These are phyloP conservation scores for Hirtodrosophila confusa DNA, from an alignment of 2,888 invertebrate species.

Conservation along the genomic window DNA sequence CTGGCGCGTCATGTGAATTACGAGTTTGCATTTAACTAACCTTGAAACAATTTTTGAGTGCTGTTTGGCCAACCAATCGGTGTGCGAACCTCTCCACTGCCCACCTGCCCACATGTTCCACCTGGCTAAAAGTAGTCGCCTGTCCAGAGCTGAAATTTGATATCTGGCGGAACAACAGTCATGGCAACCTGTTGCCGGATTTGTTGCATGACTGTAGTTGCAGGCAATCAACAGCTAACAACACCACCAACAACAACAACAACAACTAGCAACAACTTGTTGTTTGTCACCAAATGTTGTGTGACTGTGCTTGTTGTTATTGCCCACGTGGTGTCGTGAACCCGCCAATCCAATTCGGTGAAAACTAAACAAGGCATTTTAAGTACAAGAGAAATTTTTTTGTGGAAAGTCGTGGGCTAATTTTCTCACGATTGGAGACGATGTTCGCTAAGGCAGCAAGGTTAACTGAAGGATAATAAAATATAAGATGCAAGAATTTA, in stretches of 20 bases:
- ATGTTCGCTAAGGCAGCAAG: neutral
- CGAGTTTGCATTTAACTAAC: conserved; percentile 59
- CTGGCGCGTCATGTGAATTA: conserved; percentile 56
- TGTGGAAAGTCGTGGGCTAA: conserved; percentile 52
- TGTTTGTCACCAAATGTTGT: conserved; percentile 56
- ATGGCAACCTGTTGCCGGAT: conserved; percentile 64
- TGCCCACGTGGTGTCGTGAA: conserved; percentile 75
- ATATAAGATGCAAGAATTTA: no score
- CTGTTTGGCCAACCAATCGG: conserved; percentile 34
- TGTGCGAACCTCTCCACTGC: conserved; percentile 4
- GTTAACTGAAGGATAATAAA: no score
- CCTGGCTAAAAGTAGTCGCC: conserved; percentile 40
- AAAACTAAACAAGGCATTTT: conserved; percentile 56
- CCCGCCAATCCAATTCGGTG: conserved; percentile 67
- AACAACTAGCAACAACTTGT: conserved; percentile 44
- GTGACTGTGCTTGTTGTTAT: conserved; percentile 41
- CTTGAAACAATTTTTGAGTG: conserved; percentile 55
- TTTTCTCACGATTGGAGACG: conserved; percentile 49
- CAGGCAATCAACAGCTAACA: conserved; percentile 54
- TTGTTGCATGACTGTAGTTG: conserved; percentile 56
- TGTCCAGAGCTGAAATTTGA: conserved; percentile 56
- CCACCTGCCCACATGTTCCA: neutral
- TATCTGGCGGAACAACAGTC: conserved; percentile 47
- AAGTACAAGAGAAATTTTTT: conserved; percentile 50
- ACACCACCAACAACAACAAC: conserved; percentile 14